These are phyloP conservation scores for Actinia equina DNA, from an alignment of 64 coral and sea anemone species.

Conservation along the genomic window DNA sequence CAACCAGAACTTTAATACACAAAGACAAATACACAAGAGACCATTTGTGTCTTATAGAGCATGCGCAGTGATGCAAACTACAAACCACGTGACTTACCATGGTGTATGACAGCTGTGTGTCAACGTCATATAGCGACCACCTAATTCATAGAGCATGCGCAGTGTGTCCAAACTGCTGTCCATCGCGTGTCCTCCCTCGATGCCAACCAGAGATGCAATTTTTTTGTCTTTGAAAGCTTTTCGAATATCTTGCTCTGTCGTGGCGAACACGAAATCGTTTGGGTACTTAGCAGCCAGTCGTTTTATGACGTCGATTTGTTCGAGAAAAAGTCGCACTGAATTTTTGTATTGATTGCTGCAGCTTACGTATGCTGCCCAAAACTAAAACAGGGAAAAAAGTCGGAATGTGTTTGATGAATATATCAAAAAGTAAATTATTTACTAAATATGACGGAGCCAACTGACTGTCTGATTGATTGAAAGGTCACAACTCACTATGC, in stretches of 20 bases:
- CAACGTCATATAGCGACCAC: constrained; percentile 79
- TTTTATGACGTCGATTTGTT: constrained; percentile 70
- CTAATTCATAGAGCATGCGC: constrained; percentile 80
- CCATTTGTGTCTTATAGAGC: constrained; percentile 24
- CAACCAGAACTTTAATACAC: too few relatives aligned
- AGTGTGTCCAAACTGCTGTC: constrained; percentile 80
- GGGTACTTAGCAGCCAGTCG: constrained; percentile 65
- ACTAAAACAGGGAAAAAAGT: constrained; percentile 21
- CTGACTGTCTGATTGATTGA: too few relatives aligned
- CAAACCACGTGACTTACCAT: constrained; percentile 48
- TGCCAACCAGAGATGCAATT: constrained; percentile 68
- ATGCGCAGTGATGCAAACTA: constrained; percentile 49
- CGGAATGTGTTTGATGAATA: too few relatives aligned
- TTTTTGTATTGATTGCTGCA: constrained; percentile 80
- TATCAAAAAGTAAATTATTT: too few relatives aligned
- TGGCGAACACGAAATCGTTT: constrained; percentile 48
- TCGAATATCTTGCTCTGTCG: constrained; percentile 54
- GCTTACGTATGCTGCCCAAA: constrained; percentile 73
- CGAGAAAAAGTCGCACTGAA: constrained; percentile 64
- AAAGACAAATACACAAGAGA: too few relatives aligned
- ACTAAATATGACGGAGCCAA: too few relatives aligned
- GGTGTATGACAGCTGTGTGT: constrained; percentile 81
- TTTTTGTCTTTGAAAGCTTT: constrained; percentile 52
- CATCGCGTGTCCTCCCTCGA: constrained; percentile 74
- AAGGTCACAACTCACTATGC: too few relatives aligned